Percentiles rank a stretch among this genome's conserved stretches.
Evolutionary conservation across 2,888 invertebrate species (phyloP).

Genomic region (Carterocephalus palaemon): DNA sequence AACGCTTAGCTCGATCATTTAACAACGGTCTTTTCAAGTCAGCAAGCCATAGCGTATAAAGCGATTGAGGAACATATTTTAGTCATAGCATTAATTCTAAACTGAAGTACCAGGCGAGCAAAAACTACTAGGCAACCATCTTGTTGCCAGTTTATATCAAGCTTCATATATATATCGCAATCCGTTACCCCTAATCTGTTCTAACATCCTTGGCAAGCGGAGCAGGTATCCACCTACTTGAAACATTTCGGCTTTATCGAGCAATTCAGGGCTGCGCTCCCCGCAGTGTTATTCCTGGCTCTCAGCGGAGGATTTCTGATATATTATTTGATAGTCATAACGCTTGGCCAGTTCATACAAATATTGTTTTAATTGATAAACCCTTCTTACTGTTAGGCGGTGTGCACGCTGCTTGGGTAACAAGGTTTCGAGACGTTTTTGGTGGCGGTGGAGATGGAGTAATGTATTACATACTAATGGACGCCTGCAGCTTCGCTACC

Average conservation of each 20-base stretch:
- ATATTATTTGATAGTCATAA: slow-evolving; percentile 31
- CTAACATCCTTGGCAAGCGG: slow-evolving; percentile 6
- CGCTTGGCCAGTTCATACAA: slow-evolving; percentile 38
- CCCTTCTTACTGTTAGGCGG: slow-evolving; percentile 31
- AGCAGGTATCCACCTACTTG: slow-evolving; percentile 19
- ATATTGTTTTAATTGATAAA: slow-evolving; percentile 57
- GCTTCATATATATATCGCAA: no score
- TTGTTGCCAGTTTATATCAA: no score
- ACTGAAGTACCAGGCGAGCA: no score
- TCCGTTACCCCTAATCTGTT: slow-evolving; percentile 10
- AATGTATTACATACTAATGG: no score
- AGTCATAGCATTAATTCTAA: no score
- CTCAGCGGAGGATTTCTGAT: slow-evolving; percentile 24
- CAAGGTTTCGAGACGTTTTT: not conserved
- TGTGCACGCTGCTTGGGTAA: slow-evolving; percentile 30
- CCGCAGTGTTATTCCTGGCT: slow-evolving; percentile 27
- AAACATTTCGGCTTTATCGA: slow-evolving; percentile 20
- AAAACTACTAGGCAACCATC: no score
- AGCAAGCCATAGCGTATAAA: no score
- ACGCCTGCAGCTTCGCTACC: no score
- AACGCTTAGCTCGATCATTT: no score
- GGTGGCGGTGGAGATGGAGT: no score
- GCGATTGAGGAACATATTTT: no score
- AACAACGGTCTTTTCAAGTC: no score
- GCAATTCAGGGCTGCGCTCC: slow-evolving; percentile 16